phyloP scores from a whole-genome alignment of 2,113 vertebrate genomes.

The Zosterops lateralis region DNA sequence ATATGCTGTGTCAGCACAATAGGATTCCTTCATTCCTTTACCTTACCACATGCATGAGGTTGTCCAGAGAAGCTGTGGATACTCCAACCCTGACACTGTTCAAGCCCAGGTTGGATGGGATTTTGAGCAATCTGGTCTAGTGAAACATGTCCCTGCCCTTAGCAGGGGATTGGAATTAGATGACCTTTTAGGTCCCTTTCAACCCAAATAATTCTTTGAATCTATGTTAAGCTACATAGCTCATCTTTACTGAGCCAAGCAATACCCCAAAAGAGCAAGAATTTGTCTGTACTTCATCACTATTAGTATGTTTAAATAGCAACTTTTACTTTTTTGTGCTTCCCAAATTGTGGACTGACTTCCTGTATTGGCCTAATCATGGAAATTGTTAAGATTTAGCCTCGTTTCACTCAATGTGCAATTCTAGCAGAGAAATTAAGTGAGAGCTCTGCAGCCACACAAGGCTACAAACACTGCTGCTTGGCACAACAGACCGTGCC shows the following conservation, averaged over 20 bases:
- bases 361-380: not conserved
- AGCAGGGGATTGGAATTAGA: not conserved
- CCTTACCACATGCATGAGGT: not conserved
- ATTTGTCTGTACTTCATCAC: not conserved
- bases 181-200: not conserved
- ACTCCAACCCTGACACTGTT: not conserved
- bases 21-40: not conserved
- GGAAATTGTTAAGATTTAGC: rapidly evolving
- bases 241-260: not conserved
- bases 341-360: not conserved
- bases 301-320: not conserved
- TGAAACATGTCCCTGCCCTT: not conserved
- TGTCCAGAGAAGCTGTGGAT: not conserved
- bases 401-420: not conserved
- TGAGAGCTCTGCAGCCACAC: not conserved
- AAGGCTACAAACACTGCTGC: not conserved
- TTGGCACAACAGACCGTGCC: not conserved
- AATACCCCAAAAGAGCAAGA: not conserved
- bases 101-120: not conserved
- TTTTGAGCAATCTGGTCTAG: not conserved
- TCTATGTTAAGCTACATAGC: not conserved
- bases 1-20: rapidly evolving
- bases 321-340: not conserved
- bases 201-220: not conserved
- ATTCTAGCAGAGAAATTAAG: not conserved